phyloP scores from a whole-genome alignment of 2,797 vertebrate species.

The Cetoscarus ocellatus region DNA sequence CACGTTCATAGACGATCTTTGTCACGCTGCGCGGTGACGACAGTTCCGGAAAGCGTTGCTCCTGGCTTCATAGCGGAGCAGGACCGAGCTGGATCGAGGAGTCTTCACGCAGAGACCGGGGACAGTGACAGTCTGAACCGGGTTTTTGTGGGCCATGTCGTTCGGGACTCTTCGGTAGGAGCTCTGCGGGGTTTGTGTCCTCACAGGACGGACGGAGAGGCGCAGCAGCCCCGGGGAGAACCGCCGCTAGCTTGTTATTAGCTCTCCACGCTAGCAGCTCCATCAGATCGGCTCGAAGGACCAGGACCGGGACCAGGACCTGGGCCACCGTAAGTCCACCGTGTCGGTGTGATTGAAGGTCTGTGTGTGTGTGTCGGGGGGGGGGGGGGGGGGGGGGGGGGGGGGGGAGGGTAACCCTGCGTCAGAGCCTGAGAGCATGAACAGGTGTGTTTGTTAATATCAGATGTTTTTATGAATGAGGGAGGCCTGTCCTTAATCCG shows the following conservation, averaged over 20 bases:
- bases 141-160: conserved; percentile 29
- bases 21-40: conserved; percentile 55
- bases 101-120: conserved; percentile 58
- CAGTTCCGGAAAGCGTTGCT: conserved; percentile 77
- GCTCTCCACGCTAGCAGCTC: conserved; percentile 67
- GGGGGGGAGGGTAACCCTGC: too few species aligned
- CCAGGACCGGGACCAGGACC: conserved; percentile 68
- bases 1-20: conserved; percentile 27
- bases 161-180: conserved; percentile 14
- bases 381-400: too few species aligned
- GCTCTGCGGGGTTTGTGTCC: conserved; percentile 16
- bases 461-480: too few species aligned
- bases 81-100: conserved; percentile 38
- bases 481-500: conserved; percentile 35
- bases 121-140: conserved; percentile 2
- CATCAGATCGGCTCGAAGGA: conserved; percentile 51
- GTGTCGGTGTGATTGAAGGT: background rate
- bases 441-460: too few species aligned
- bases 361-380: too few species aligned
- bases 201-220: conserved; percentile 28
- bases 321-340: conserved; percentile 73
- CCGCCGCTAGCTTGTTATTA: conserved; percentile 71
- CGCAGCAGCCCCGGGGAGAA: conserved; percentile 61
- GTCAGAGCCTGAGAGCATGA: too few species aligned
- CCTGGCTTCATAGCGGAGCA: conserved; percentile 35